Conservation (phyloP, 2,888 invertebrate species). For the Agapostemon virescens region DNA sequence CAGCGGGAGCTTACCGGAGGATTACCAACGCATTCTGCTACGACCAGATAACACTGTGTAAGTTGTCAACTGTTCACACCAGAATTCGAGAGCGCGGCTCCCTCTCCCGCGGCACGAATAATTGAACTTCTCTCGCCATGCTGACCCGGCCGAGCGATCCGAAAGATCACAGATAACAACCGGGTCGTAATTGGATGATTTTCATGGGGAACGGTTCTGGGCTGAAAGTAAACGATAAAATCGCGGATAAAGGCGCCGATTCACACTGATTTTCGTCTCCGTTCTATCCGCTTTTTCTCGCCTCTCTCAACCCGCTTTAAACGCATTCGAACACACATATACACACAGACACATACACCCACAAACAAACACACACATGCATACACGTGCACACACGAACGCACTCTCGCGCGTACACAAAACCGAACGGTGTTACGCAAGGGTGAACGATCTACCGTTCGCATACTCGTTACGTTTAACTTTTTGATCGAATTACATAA, state of each 20-base stretch:
- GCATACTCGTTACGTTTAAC: slow-evolving; percentile 25
- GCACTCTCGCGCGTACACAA: too few species aligned
- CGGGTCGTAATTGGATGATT: slow-evolving; percentile 77
- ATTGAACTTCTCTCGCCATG: slow-evolving; percentile 62
- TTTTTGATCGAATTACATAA: slow-evolving; percentile 51
- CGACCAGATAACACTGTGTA: slow-evolving; percentile 79
- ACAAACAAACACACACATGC: not conserved
- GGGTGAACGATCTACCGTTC: slow-evolving; percentile 27
- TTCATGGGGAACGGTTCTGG: slow-evolving; percentile 76
- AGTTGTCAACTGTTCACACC: slow-evolving; percentile 76
- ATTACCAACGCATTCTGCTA: slow-evolving; percentile 77
- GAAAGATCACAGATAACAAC: slow-evolving; percentile 72
- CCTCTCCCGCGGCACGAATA: slow-evolving; percentile 57
- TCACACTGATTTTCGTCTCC: slow-evolving; percentile 48
- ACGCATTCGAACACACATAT: too few species aligned
- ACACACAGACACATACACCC: too few species aligned
- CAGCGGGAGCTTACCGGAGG: slow-evolving; percentile 76
- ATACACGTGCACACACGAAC: too few species aligned
- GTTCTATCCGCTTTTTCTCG: slow-evolving; percentile 7
- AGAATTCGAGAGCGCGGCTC: slow-evolving; percentile 66
- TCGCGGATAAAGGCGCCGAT: slow-evolving; percentile 58
- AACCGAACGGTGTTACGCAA: slow-evolving; percentile 41
- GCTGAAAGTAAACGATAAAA: slow-evolving; percentile 68
- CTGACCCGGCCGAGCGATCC: slow-evolving; percentile 34
- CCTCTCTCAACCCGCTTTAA: not conserved